These are phyloP conservation scores for Casuarius casuarius DNA, from an alignment of 2,113 vertebrate species.

Conservation along the genomic window DNA sequence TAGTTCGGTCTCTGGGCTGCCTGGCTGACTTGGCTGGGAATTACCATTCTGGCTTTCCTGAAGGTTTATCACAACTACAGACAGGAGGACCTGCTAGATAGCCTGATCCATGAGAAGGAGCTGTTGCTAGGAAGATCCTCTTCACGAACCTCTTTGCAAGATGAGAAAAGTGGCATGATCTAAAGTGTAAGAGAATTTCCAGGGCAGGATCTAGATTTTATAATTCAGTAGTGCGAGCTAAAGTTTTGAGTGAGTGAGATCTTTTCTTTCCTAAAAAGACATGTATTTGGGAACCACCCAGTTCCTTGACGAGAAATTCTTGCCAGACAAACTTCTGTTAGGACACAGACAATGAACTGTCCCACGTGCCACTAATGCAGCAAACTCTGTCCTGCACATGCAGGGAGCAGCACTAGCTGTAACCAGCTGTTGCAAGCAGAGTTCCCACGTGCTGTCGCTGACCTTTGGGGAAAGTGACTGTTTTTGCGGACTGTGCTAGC, in stretches of 20 bases:
- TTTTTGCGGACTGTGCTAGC: not conserved
- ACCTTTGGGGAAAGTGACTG: not conserved
- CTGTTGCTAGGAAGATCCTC: constrained; percentile 88
- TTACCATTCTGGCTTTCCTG: constrained; percentile 92
- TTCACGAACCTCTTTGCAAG: constrained; percentile 78
- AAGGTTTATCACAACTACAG: constrained; percentile 96
- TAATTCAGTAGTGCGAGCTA: not conserved
- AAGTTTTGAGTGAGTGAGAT: not conserved
- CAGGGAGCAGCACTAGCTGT: not conserved
- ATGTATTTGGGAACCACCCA: not conserved
- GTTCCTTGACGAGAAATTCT: not conserved
- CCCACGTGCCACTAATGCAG: not conserved
- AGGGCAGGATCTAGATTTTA: constrained; percentile 42
- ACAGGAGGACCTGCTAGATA: constrained; percentile 94
- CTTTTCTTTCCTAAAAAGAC: not conserved
- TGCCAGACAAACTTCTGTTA: not conserved
- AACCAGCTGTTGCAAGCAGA: not conserved
- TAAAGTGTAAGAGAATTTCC: constrained; percentile 65
- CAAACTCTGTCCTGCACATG: not conserved
- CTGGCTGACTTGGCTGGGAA: constrained; percentile 94
- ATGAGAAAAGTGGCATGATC: constrained; percentile 89
- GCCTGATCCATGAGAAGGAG: constrained; percentile 95
- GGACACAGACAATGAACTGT: not conserved
- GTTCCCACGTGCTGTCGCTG: accelerated
- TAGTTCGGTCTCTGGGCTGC: constrained; percentile 97